Evolutionary conservation across 2,888 invertebrate genomes (phyloP).

Genomic region (Drosophila limbata): DNA sequence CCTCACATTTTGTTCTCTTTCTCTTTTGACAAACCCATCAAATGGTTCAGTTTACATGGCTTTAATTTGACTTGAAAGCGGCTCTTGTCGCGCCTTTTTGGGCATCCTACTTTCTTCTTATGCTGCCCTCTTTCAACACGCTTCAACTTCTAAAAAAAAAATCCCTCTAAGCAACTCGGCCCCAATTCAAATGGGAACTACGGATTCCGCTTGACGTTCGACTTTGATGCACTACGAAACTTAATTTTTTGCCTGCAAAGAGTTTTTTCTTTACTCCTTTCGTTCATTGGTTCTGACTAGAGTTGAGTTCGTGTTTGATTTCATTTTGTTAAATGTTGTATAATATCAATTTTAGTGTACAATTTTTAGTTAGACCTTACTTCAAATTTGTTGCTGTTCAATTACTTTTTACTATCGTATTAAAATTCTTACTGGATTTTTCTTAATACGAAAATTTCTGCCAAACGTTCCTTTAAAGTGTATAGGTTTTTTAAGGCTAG

Average conservation of each 20-base stretch:
- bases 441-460: too few species aligned
- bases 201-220: constrained; percentile 48
- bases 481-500: too few species aligned
- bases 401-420: neutral
- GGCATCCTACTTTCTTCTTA: constrained; percentile 17
- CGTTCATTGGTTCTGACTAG: neutral
- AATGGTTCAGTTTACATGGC: constrained; percentile 15
- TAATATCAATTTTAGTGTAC: neutral
- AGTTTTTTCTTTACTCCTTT: constrained; percentile 13
- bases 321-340: neutral
- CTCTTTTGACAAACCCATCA: constrained; percentile 10
- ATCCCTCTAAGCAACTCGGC: constrained; percentile 48
- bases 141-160: constrained; percentile 50
- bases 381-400: too few species aligned
- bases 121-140: constrained; percentile 17
- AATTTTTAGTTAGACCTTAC: too few species aligned
- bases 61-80: constrained; percentile 54
- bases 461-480: too few species aligned
- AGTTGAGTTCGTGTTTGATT: neutral
- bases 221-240: constrained; percentile 50
- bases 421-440: too few species aligned
- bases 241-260: constrained; percentile 8
- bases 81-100: constrained; percentile 25
- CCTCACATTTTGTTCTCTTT: neutral
- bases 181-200: constrained; percentile 52